Evolutionary conservation across 2,113 vertebrate genomes (phyloP).

Genomic region (Hypanus sabinus): DNA sequence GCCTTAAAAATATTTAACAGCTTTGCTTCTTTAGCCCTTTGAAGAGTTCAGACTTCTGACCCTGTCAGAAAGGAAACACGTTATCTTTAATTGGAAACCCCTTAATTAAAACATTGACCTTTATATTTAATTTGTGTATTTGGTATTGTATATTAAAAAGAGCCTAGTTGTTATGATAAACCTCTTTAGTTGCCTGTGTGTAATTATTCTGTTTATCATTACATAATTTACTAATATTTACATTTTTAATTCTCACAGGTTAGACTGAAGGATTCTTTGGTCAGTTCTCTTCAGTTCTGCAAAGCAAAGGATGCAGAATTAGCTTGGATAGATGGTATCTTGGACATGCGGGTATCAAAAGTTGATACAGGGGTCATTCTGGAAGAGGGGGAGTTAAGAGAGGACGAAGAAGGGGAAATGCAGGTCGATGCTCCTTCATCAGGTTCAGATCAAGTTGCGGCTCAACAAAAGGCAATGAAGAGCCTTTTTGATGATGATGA

Average conservation of each 20-base stretch:
- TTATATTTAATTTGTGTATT: background rate
- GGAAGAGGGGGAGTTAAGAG: slow-evolving; percentile 79
- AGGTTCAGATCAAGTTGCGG: slow-evolving; percentile 60
- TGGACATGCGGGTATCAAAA: slow-evolving; percentile 95
- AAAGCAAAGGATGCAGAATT: slow-evolving; percentile 92
- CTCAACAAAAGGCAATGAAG: slow-evolving; percentile 85
- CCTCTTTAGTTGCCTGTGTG: background rate
- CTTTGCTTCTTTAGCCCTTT: too few relatives aligned
- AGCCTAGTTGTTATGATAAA: background rate
- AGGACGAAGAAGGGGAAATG: slow-evolving; percentile 70
- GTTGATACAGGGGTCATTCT: slow-evolving; percentile 91
- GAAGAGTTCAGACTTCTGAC: too few relatives aligned
- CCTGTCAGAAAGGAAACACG: too few relatives aligned
- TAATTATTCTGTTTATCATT: background rate
- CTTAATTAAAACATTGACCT: too few relatives aligned
- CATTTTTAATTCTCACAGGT: slow-evolving; percentile 59
- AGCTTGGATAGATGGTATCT: slow-evolving; percentile 92
- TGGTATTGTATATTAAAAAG: background rate
- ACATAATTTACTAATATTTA: background rate
- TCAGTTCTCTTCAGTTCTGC: slow-evolving; percentile 96
- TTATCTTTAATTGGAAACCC: too few relatives aligned
- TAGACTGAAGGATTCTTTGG: slow-evolving; percentile 90
- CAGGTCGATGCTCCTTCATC: slow-evolving; percentile 66
- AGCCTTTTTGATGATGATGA: slow-evolving; percentile 88
- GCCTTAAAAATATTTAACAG: too few relatives aligned